Percentiles rank a stretch among this genome's conserved stretches.
These are phyloP conservation scores for Rhizomys pruinosus DNA, from an alignment of 2,113 vertebrate genomes.

Conservation along the genomic window DNA sequence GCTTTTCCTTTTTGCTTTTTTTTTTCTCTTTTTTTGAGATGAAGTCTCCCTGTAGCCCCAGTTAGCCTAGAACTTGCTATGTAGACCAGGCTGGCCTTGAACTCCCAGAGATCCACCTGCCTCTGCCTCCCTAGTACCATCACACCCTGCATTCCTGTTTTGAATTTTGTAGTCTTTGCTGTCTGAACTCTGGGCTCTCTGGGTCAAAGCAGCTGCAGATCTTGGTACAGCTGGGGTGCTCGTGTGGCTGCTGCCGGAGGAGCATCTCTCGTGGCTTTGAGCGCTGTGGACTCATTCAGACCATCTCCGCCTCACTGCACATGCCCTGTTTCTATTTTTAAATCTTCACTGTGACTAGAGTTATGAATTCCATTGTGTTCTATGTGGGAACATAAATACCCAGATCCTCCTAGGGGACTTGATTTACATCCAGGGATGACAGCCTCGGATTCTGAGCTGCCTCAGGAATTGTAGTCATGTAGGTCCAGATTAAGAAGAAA, in stretches of 20 bases:
- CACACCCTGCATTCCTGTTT: no score
- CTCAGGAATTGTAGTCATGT: conserved; percentile 63
- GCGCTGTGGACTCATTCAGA: neutral
- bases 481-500: conserved; percentile 47
- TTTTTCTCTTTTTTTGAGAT: no score
- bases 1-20: neutral
- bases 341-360: conserved; percentile 40
- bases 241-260: neutral
- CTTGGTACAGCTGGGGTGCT: neutral
- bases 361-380: conserved; percentile 34
- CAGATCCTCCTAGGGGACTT: conserved; percentile 42
- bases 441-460: conserved; percentile 17
- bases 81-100: no score
- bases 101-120: no score
- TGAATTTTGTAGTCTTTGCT: neutral
- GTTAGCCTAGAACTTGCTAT: no score
- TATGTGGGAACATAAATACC: conserved; percentile 48
- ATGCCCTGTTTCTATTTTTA: conserved; percentile 24
- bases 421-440: conserved; percentile 49
- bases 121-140: no score
- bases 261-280: no score
- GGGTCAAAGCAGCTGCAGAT: neutral
- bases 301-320: neutral
- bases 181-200: neutral
- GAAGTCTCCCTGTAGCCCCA: no score